Conservation (phyloP, 2,113 vertebrate genomes). For the Pycnonotus jocosus region DNA sequence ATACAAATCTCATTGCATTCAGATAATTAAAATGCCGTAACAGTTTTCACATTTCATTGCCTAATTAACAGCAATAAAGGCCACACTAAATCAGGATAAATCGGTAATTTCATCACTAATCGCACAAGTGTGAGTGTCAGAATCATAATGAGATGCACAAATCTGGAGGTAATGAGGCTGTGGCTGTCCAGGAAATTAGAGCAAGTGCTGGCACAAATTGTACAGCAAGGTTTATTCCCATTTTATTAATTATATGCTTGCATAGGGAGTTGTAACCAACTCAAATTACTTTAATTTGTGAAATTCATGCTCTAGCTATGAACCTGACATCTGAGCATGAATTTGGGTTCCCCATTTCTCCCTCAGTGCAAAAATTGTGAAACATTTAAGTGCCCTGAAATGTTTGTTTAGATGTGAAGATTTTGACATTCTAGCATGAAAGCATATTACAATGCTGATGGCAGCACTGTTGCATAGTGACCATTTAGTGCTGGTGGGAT, state of each 20-base stretch:
- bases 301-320: background rate
- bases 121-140: conserved; percentile 52
- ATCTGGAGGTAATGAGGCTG: conserved; percentile 68
- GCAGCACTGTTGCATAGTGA: background rate
- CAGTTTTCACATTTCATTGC: conserved; percentile 62
- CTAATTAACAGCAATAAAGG: conserved; percentile 73
- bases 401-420: background rate
- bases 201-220: conserved; percentile 51
- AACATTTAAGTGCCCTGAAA: background rate
- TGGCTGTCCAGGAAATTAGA: conserved; percentile 40
- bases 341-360: background rate
- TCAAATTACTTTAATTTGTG: conserved; percentile 33
- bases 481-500: background rate
- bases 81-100: conserved; percentile 62
- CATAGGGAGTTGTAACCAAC: conserved; percentile 24
- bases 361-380: background rate
- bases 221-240: conserved; percentile 49
- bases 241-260: conserved; percentile 59
- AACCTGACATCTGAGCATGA: background rate
- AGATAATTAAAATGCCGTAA: conserved; percentile 66
- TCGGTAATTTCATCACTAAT: conserved; percentile 65
- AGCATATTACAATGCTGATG: background rate
- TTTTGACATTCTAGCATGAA: background rate
- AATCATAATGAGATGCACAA: conserved; percentile 65
- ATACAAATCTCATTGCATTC: conserved; percentile 37